A percentile compares a stretch with the other conserved stretches of the same genome.
Conservation (phyloP, 1,140 invertebrate species). For the Heliconius hewitsoni region DNA sequence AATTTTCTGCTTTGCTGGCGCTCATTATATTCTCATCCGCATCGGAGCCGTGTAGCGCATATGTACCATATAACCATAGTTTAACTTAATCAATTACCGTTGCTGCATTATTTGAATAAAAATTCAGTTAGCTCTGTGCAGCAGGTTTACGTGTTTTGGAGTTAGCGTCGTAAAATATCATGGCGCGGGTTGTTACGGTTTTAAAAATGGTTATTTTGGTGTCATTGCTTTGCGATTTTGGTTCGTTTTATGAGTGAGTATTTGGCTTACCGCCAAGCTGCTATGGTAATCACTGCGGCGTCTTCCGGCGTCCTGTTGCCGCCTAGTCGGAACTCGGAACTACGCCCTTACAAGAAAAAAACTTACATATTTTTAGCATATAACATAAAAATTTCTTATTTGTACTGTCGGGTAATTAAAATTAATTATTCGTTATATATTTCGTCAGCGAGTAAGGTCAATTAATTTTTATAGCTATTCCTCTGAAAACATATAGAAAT, state of each 20-base stretch:
- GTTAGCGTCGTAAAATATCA: slow-evolving; percentile 29
- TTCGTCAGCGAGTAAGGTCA: neutral
- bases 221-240: slow-evolving; percentile 32
- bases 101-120: slow-evolving; percentile 15
- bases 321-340: slow-evolving; percentile 3
- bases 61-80: neutral
- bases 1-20: slow-evolving; percentile 25
- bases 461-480: too few species aligned
- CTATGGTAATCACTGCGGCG: slow-evolving; percentile 37
- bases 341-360: neutral
- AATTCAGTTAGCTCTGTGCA: slow-evolving; percentile 14
- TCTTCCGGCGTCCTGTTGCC: slow-evolving; percentile 53
- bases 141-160: slow-evolving; percentile 13
- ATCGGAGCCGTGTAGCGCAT: neutral
- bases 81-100: slow-evolving; percentile 4
- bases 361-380: neutral
- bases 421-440: neutral
- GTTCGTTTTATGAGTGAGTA: slow-evolving; percentile 38
- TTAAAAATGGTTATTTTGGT: slow-evolving; percentile 31
- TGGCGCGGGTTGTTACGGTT: slow-evolving; percentile 19
- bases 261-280: slow-evolving; percentile 49
- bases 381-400: neutral
- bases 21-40: slow-evolving; percentile 27
- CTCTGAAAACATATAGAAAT: too few species aligned
- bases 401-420: neutral